Base-by-base conservation (phyloP, 2,888 invertebrate genomes). In the Drosophila vallismaia region DNA sequence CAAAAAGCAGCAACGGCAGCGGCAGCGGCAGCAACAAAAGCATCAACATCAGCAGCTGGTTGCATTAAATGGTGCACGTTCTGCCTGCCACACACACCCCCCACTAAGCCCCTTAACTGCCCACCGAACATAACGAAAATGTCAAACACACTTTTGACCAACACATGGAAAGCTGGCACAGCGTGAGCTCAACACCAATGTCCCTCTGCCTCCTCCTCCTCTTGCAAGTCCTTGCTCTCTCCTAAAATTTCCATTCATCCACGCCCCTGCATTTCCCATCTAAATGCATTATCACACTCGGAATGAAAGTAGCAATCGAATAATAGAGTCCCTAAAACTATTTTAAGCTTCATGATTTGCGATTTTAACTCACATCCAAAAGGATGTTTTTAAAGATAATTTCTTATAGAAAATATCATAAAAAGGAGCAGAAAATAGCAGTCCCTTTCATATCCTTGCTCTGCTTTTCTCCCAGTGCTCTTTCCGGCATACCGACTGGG, bases 101-200 rank as follows among this genome's bases (percentile, higher is more conserved):
- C 8, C 19, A 12, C 31, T 10, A 5, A 28, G 4, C 6, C 36
- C 8, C 24, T 5, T 9, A 3, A 10, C 49, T 24, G n/a, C 8
- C 58, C 46, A 42, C 28, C 28, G 70, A 84, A 77, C 85, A 86
- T 84, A 81, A 76, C 85, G 87, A 82, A 82, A 82, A 86, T 82
- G 87, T 82, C 81, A 86, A 81, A 84, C 66, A 74, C 87, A 82
- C 85, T 84, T 86, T 84, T 85, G 87, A 74, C 87, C 85, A 84
- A 67, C 66, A 67, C 54, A 68, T 44, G 67, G 31, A 29, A 33
- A 55, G 36, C 42, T 56, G 59, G 59, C 74, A 26, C 80, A 80
- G 80, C 84, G 53, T 75, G 80, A 75, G 66, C 51, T 68, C 74
- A 71, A 77, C 71, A 72, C 68, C 14, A 6, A 9, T 42, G 14